phyloP scores from a whole-genome alignment of 2,113 vertebrate genomes.

The Accipiter virgatus region DNA sequence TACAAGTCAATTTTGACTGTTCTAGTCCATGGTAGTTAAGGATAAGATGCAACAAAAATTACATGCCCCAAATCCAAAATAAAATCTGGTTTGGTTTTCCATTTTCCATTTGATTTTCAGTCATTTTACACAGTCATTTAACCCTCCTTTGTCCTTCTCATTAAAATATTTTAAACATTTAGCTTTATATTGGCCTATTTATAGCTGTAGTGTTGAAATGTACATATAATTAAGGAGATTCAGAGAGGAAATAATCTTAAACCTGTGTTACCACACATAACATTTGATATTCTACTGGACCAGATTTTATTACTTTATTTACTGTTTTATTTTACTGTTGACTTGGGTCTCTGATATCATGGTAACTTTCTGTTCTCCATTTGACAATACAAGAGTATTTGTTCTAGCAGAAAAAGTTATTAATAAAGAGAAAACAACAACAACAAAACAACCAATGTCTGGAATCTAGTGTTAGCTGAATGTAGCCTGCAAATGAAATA shows the following conservation, averaged over 20 bases:
- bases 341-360: not conserved
- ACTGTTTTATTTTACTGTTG: not conserved
- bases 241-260: not conserved
- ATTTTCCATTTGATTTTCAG: not conserved
- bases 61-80: not conserved
- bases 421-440: not conserved
- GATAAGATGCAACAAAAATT: not conserved
- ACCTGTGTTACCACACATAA: not conserved
- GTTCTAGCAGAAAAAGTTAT: not conserved
- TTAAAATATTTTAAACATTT: not conserved
- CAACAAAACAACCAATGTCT: not conserved
- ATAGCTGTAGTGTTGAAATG: not conserved
- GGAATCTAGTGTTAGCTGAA: not conserved
- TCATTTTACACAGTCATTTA: not conserved
- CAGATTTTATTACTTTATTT: not conserved
- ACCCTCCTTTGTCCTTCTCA: not conserved
- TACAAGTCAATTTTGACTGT: not conserved
- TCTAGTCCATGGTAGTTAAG: not conserved
- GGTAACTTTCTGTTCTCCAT: not conserved
- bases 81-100: not conserved
- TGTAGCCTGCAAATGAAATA: not conserved
- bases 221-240: not conserved
- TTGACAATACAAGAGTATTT: not conserved
- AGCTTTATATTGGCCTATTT: not conserved
- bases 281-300: not conserved